These are phyloP conservation scores for Bursaphelenchus mucronatus DNA, from an alignment of 1,140 invertebrate genomes.

Conservation along the genomic window DNA sequence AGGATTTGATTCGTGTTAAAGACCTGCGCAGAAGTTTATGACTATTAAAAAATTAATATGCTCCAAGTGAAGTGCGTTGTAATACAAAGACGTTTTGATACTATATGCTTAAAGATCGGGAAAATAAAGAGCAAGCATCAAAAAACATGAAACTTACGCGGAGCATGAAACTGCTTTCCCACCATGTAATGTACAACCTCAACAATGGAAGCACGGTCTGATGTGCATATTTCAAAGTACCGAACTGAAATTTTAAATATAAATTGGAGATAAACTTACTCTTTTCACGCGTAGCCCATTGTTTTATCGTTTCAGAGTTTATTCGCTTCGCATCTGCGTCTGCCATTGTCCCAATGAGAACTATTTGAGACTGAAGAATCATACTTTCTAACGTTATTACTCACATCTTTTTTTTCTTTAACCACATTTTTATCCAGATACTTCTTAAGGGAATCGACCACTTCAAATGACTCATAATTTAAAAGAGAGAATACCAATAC, in stretches of 20 bases:
- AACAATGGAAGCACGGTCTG: slow-evolving; percentile 46
- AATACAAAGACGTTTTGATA: too few species aligned
- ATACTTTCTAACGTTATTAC: background rate
- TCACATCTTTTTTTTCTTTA: slow-evolving; percentile 56
- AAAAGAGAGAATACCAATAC: slow-evolving; percentile 53
- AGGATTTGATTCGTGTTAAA: too few species aligned
- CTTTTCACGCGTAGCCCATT: slow-evolving; percentile 48
- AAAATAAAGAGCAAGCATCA: slow-evolving; percentile 7
- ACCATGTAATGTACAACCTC: slow-evolving; percentile 55
- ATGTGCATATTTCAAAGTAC: slow-evolving; percentile 46
- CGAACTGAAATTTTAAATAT: slow-evolving; percentile 42
- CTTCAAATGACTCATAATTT: slow-evolving; percentile 54
- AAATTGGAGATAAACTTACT: slow-evolving; percentile 23
- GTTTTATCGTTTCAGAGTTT: slow-evolving; percentile 44
- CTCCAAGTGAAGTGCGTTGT: too few species aligned
- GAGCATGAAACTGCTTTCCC: slow-evolving; percentile 51
- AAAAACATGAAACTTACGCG: slow-evolving; percentile 39
- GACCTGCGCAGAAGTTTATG: too few species aligned
- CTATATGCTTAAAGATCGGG: too few species aligned
- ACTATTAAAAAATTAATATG: too few species aligned
- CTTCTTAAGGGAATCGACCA: slow-evolving; percentile 55
- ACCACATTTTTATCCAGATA: slow-evolving; percentile 50
- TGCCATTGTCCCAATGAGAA: slow-evolving; percentile 50
- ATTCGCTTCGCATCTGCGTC: slow-evolving; percentile 48
- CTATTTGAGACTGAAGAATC: slow-evolving; percentile 41